A percentile compares a stretch with the other conserved stretches of the same genome.
Evolutionary conservation across 2,888 invertebrate species (phyloP).

Genomic region (Maniola hyperantus): DNA sequence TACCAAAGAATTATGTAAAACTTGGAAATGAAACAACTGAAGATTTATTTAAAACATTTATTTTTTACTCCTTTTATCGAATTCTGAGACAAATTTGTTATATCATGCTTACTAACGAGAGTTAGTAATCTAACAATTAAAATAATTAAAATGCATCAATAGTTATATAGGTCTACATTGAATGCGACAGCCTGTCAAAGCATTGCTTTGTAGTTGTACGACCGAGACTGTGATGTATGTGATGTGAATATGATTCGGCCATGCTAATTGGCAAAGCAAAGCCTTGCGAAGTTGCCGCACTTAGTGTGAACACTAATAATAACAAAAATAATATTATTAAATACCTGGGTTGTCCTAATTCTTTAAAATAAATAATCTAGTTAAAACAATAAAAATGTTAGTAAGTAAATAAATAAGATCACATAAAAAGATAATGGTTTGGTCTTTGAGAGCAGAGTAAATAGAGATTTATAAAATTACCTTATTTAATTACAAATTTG

Average conservation of each 20-base stretch:
- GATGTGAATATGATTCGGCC: too few species aligned
- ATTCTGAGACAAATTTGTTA: slow-evolving; percentile 61
- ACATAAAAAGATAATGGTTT: slow-evolving; percentile 46
- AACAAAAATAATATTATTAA: slow-evolving; percentile 23
- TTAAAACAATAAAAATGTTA: slow-evolving; percentile 19
- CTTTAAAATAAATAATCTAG: slow-evolving; percentile 18
- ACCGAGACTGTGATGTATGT: too few species aligned
- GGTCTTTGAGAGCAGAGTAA: slow-evolving; percentile 59
- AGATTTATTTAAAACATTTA: slow-evolving; percentile 73
- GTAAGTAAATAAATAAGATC: slow-evolving; percentile 38
- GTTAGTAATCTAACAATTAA: slow-evolving; percentile 39
- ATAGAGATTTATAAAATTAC: slow-evolving; percentile 72
- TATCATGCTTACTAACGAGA: slow-evolving; percentile 56
- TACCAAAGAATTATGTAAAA: too few species aligned
- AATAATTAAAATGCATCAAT: slow-evolving; percentile 17
- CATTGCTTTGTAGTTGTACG: neutral
- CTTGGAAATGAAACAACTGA: slow-evolving; percentile 15
- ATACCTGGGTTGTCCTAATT: slow-evolving; percentile 42
- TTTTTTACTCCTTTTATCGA: slow-evolving; percentile 57
- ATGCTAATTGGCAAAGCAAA: too few species aligned
- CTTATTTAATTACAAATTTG: slow-evolving; percentile 64
- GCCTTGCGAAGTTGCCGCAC: too few species aligned
- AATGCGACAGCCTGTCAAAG: neutral
- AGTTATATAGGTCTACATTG: neutral
- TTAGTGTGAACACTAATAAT: neutral